Conservation (phyloP, 2,797 vertebrate genomes). For the Prionace glauca region DNA sequence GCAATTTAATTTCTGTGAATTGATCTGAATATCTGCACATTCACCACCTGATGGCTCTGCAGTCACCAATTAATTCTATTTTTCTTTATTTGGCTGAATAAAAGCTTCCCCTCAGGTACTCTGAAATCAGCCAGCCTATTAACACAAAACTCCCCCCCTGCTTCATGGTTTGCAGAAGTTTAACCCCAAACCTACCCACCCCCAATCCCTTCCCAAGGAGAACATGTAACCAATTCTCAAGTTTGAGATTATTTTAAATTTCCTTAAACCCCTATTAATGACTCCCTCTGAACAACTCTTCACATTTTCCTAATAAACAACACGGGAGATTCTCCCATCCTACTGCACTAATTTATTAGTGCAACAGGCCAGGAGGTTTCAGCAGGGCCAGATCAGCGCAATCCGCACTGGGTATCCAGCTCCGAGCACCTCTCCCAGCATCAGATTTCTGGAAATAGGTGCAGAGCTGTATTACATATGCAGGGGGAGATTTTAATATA, state of each 20-base stretch:
- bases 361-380: too few species aligned
- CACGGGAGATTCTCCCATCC: too few species aligned
- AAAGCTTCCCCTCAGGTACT: not conserved
- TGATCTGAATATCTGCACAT: not conserved
- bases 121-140: not conserved
- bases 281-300: not conserved
- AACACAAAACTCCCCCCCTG: not conserved
- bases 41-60: not conserved
- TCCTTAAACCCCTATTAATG: not conserved
- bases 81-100: not conserved
- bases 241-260: not conserved
- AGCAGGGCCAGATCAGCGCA: too few species aligned
- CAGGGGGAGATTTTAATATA: too few species aligned
- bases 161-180: not conserved
- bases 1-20: slow-evolving; percentile 9
- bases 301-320: not conserved
- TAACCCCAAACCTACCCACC: not conserved
- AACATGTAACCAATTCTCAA: not conserved
- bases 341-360: too few species aligned
- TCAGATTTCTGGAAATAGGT: too few species aligned
- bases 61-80: not conserved
- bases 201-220: not conserved
- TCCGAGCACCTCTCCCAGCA: too few species aligned
- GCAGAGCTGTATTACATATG: too few species aligned
- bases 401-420: too few species aligned